phyloP scores from a whole-genome alignment of 2,888 invertebrate species.

The Sturmia bella region DNA sequence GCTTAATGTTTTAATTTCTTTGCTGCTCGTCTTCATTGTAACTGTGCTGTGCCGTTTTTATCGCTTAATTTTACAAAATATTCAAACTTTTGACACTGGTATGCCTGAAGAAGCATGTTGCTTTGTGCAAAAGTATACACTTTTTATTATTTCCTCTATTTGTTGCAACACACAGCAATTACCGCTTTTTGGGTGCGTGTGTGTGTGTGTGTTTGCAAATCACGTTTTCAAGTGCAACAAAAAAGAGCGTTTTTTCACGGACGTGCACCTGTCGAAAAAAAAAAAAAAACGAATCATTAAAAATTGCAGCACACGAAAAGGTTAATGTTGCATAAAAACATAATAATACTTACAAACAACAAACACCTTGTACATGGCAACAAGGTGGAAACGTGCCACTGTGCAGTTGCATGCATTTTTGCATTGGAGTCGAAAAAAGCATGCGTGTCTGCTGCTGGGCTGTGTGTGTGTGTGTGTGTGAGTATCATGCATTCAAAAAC shows the following conservation, averaged over 20 bases:
- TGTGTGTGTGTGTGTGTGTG: not conserved
- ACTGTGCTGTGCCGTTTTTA: slow-evolving; percentile 12
- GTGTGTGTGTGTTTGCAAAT: slow-evolving; percentile 22
- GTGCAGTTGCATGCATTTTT: slow-evolving; percentile 12
- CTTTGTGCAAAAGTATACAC: slow-evolving; percentile 20
- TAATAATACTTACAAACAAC: slow-evolving; percentile 42
- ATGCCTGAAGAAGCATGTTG: slow-evolving; percentile 32
- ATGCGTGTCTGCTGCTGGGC: slow-evolving; percentile 4
- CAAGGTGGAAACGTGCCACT: slow-evolving; percentile 46
- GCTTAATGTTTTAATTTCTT: slow-evolving; percentile 49
- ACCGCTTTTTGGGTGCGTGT: slow-evolving; percentile 29
- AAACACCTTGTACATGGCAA: slow-evolving; percentile 12
- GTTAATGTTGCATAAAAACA: slow-evolving; percentile 69
- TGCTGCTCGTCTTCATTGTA: slow-evolving; percentile 12
- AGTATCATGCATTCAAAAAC: slow-evolving; percentile 41
- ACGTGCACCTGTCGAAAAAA: slow-evolving; percentile 63
- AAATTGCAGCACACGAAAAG: slow-evolving; percentile 46
- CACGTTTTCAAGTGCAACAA: slow-evolving; percentile 60
- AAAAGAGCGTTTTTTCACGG: slow-evolving; percentile 34
- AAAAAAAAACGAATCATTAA: slow-evolving; percentile 44
- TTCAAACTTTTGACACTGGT: slow-evolving; percentile 41
- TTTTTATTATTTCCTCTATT: slow-evolving; percentile 57
- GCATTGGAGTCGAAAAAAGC: slow-evolving; percentile 3
- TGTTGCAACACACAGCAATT: slow-evolving; percentile 58
- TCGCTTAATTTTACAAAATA: slow-evolving; percentile 36